Base-by-base conservation (phyloP, 2,113 vertebrate species). In the Phrynosoma blainvillii region DNA sequence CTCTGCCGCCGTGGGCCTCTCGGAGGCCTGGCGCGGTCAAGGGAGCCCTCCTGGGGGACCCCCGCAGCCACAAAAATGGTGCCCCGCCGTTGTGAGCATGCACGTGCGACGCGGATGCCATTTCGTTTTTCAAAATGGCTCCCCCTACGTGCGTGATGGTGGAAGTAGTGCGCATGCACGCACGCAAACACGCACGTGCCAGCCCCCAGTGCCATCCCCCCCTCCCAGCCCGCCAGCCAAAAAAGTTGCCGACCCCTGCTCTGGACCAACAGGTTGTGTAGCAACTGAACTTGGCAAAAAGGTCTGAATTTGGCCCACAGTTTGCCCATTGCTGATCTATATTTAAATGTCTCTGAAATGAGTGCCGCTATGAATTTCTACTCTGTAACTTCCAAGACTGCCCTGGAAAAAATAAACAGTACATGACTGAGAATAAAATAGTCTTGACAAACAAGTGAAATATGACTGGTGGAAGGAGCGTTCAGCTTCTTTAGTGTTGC, bases 381-480 rank as follows among this genome's bases (percentile, higher is more conserved):
- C 30, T 52, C 56, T 81, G 32, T 81, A 16, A 62, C 18, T 62
- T 82, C 27, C 20, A 62, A 52, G 40, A 47, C 20, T 65, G 70
- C 59, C 71, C 76, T 40, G 59, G 20, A 62, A 85, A 36, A 47
- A 78, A 70, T 40, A 54, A 83, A 66, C 27, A 88, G 56, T 52
- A 25, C 40, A 82, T 47, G 40, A 52, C 71, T 66, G 40, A 76
- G 42, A 54, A 36, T 83, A n/a, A 83, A 88, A 83, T 40, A 77
- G 73, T 21, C 23, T 47, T 56, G 80, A 88, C 62, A 83, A 77
- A n/a, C 54, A 66, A 83, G 30, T 40, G 80, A 88, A 88, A 77
- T 77, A 54, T 27, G 87, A 77, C 30, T 77, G 59, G 30, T 66
- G 62, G 77, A 59, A 76, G 71, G 68, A 18, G 21, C 36, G 30